Evolutionary conservation across 1,140 invertebrate species (phyloP), one percentile per base, ranked within the genome.

Genomic region (Pseudomyrmex sp.): DNA sequence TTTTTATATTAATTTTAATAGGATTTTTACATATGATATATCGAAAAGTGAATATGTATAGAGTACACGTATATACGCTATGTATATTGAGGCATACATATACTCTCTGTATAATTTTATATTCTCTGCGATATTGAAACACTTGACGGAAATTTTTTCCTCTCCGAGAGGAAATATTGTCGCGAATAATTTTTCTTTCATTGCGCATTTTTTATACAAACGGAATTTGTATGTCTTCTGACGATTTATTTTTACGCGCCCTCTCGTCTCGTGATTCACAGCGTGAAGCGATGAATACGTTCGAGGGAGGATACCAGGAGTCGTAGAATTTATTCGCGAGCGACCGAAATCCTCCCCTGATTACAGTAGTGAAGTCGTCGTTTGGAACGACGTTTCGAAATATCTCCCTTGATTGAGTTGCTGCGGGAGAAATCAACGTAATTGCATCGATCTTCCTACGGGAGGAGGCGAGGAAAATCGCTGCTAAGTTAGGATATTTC

Each of bases 341-440:
- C 73, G 61, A 80, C n/a, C 46, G 77, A 72, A 85, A 80, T 86
- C 54, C 75, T 58, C 58, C 50, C 23, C 54, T 50, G 62, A 63
- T 85, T 86, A 80, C 65, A 80, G 23, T 59, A 58, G n/a, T 12
- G 62, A 59, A 72, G 59, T 68, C 23, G 54, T 73, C 18, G 66
- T 59, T 50, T 12, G 20, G 3, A 58, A 20, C 65, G 48, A 54
- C 44, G 18, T 35, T n/a, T 70, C 65, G 52, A 72, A 56, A 63
- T 69, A 62, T 77, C 50, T 59, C 23, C 23, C 8, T 44, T 44
- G 50, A 48, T 84, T 61, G 18, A 69, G 48, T 85, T 54, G 26
- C 54, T 62, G n/a, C 18, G 48, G 13, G 61, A 56, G 74, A 77
- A 77, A 66, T 68, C 63, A 77, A 68, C 18, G 48, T 66, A 76